Conservation (phyloP, 2,113 vertebrate species). For the Aspidoscelis tigris region DNA sequence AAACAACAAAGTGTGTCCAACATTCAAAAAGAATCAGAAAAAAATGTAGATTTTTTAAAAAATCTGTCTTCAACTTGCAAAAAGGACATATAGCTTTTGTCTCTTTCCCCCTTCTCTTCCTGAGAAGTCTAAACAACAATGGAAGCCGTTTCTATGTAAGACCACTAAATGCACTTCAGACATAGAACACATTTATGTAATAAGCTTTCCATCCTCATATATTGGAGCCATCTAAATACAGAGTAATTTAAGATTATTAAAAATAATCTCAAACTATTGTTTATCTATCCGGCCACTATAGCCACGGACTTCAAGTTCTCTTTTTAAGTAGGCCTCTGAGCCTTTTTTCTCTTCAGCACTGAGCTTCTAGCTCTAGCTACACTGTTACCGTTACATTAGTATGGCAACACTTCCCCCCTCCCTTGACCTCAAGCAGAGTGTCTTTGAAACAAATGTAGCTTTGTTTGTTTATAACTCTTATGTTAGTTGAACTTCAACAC, state of each 20-base stretch:
- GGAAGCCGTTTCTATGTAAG: background rate
- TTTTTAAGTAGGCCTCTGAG: no score
- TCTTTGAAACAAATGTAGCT: no score
- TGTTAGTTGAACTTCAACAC: no score
- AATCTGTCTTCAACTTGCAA: background rate
- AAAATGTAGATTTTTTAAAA: background rate
- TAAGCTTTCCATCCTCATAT: background rate
- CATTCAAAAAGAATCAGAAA: background rate
- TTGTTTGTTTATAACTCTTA: no score
- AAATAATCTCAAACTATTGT: background rate
- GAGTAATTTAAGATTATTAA: slow-evolving; percentile 18
- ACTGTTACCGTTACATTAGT: no score
- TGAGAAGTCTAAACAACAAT: background rate
- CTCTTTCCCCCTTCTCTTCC: background rate
- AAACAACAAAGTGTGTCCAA: background rate
- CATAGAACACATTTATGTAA: background rate
- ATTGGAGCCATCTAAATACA: background rate
- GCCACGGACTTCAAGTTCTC: no score
- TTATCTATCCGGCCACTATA: background rate
- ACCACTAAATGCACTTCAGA: slow-evolving; percentile 19
- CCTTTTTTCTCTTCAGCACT: no score
- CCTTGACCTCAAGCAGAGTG: no score
- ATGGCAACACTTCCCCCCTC: no score
- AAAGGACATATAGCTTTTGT: background rate
- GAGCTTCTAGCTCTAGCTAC: no score